Conservation (phyloP, 2,888 invertebrate species). For the Morpho helenor region DNA sequence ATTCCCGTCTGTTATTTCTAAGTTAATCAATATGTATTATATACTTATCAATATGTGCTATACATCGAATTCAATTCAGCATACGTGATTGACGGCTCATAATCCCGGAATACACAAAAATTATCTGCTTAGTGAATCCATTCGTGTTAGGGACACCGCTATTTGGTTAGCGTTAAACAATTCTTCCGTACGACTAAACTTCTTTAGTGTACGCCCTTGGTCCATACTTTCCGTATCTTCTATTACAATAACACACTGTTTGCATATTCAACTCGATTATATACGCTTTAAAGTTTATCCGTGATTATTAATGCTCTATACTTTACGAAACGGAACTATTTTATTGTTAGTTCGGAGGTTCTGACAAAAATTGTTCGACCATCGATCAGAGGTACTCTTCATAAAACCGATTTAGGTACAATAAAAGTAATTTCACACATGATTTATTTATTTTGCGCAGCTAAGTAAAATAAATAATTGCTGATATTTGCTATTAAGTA, state of each 20-base stretch:
- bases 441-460: too few relatives aligned
- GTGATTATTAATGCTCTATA: conserved; percentile 9
- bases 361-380: too few relatives aligned
- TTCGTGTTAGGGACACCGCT: conserved; percentile 60
- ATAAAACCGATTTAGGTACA: too few relatives aligned
- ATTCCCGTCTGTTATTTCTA: too few relatives aligned
- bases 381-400: too few relatives aligned
- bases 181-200: conserved; percentile 70
- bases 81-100: conserved; percentile 63
- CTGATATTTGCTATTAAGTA: too few relatives aligned
- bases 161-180: conserved; percentile 77
- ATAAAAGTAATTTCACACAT: too few relatives aligned
- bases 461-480: too few relatives aligned
- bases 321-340: conserved; percentile 1
- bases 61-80: not conserved
- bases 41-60: too few relatives aligned
- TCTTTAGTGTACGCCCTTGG: conserved; percentile 60
- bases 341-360: too few relatives aligned
- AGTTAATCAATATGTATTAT: too few relatives aligned
- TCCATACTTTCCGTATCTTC: conserved; percentile 48
- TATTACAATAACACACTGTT: conserved; percentile 52
- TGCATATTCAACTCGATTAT: conserved; percentile 68
- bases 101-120: conserved; percentile 57
- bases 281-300: conserved; percentile 54
- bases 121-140: conserved; percentile 75